Percentiles rank a stretch among this genome's conserved stretches.
phyloP scores from a whole-genome alignment of 2,113 vertebrate species.

The Furnarius figulus region DNA sequence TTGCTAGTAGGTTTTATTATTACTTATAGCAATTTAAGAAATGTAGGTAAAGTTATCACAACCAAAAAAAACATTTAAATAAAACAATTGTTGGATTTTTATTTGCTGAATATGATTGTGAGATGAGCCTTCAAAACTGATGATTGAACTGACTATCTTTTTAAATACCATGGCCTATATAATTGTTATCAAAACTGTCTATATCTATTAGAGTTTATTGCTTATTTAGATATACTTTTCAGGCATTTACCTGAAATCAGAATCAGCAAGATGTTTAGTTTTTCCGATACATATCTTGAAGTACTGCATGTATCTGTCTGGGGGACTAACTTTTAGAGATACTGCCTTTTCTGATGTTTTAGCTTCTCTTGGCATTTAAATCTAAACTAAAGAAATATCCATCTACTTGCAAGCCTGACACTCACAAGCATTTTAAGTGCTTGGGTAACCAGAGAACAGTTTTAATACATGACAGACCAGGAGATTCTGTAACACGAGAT shows the following conservation, averaged over 20 bases:
- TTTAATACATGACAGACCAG: slow-evolving; percentile 44
- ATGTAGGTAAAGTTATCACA: background rate
- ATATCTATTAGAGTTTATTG: background rate
- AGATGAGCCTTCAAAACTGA: background rate
- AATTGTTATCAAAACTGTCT: background rate
- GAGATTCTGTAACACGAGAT: background rate
- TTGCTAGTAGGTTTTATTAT: background rate
- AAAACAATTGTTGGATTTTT: background rate
- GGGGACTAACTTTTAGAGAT: background rate
- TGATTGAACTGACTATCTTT: background rate
- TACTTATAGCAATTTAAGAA: background rate
- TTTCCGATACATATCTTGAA: background rate
- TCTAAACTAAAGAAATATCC: background rate
- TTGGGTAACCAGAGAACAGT: slow-evolving; percentile 14
- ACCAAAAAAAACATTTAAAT: background rate
- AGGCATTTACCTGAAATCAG: background rate
- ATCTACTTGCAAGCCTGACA: background rate
- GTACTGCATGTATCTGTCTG: background rate
- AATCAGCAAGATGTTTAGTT: background rate
- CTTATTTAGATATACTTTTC: slow-evolving; percentile 8
- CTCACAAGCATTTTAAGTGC: slow-evolving; percentile 47
- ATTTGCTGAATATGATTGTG: background rate
- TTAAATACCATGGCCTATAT: background rate
- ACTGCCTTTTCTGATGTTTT: background rate
- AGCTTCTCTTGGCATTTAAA: background rate